Evolutionary conservation across 2,888 invertebrate species (phyloP), one percentile per base, ranked within the genome.

Genomic region (Coecobrya sp.): DNA sequence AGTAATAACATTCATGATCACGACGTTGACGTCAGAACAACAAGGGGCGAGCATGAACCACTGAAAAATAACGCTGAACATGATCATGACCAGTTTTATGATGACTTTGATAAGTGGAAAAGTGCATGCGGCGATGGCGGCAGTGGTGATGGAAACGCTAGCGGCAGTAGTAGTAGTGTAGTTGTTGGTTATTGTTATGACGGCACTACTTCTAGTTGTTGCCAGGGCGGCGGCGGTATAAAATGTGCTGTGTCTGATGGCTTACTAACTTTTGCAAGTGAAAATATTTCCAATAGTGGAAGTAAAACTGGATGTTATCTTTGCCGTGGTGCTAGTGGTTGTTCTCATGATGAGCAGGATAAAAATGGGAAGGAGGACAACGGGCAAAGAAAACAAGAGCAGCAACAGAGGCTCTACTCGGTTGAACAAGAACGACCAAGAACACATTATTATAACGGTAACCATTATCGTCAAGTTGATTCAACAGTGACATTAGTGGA

Each of bases 391-490:
- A 19, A 73, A 10, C 22, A 49, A 76, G 45, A 59, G 19, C 70
- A 70, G 22, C 49, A 79, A 19, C 70, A 70, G 19, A n/a, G 59
- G 11, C 19, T 19, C 30, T 27, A 52, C 36, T 55, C 81, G 19
- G 55, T 55, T 81, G 81, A 81, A 30, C 55, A 81, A n/a, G 30
- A 59, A 87, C 79, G 79, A 87, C 52, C 81, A 76, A 49, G 45
- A 76, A 19, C 22, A 45, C 55, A 82, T 89, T 82, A 89, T 68
- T 84, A 62, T 89, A 89, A 89, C 84, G 52, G 81, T 89, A 27
- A 82, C 89, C 82, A 73, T 89, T 89, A 89, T 89, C 82, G 27
- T 82, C 82, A 89, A 89, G 82, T 59, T 55, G 81, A 81, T 59
- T 87, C 45, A 73, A 45, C 76, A 87, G 87, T 81, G 81, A 81